phyloP scores from a whole-genome alignment of 2,113 vertebrate genomes.

The Mungos mungo region DNA sequence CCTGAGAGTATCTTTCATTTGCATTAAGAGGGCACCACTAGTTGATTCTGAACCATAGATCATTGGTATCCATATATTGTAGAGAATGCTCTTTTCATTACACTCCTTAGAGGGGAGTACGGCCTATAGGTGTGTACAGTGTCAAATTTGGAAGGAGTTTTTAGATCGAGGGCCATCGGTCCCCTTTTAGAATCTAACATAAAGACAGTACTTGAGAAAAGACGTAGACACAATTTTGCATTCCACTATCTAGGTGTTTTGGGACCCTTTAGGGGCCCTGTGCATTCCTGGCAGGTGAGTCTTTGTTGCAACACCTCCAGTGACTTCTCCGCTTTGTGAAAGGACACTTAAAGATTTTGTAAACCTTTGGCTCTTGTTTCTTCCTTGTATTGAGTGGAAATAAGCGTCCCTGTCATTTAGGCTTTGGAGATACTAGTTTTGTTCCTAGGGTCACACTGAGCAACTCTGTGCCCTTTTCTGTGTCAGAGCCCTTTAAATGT shows the following conservation, averaged over 20 bases:
- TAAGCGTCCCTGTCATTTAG: neutral
- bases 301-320: neutral
- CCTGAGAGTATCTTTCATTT: neutral
- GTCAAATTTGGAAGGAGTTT: neutral
- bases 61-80: neutral
- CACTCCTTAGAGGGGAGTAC: neutral
- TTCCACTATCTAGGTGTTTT: neutral
- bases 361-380: neutral
- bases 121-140: neutral
- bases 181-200: neutral
- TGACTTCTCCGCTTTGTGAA: neutral
- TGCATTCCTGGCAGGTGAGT: neutral
- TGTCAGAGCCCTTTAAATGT: neutral
- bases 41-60: neutral
- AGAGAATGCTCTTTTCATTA: neutral
- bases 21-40: neutral
- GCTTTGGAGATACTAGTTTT: neutral
- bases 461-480: neutral
- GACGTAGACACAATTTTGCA: neutral
- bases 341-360: neutral
- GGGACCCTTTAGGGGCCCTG: neutral
- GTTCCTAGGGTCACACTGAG: neutral
- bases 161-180: neutral
- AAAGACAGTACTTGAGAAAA: neutral
- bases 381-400: conserved; percentile 15